A percentile compares a stretch with the other conserved stretches of the same genome.
phyloP scores from a whole-genome alignment of 1,140 invertebrate genomes.

The Asobara japonica region DNA sequence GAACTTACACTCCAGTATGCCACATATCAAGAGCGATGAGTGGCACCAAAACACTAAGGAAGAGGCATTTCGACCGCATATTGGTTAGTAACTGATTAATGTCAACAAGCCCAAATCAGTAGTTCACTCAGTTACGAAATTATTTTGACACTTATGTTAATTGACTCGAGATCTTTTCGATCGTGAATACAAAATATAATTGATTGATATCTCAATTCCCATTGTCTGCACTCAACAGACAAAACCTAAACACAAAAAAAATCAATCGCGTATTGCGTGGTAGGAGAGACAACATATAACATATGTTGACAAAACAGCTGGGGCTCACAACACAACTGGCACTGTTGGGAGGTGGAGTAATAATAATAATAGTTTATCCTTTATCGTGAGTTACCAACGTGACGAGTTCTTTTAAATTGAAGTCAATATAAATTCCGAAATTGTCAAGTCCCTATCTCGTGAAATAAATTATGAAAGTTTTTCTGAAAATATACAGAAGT shows the following conservation, averaged over 20 bases:
- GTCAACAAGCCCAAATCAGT: not conserved
- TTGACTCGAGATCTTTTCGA: not conserved
- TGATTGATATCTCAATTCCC: conserved; percentile 11
- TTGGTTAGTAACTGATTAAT: conserved; percentile 53
- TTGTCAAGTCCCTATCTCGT: too few relatives aligned
- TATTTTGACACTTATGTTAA: conserved; percentile 2
- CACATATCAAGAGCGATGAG: conserved; percentile 58
- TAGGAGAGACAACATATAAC: conserved; percentile 21
- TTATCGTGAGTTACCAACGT: too few relatives aligned
- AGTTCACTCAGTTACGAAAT: not conserved
- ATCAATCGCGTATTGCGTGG: conserved; percentile 29
- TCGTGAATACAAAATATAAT: too few relatives aligned
- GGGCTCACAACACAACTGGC: too few relatives aligned
- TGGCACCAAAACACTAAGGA: conserved; percentile 54
- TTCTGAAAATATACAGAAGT: too few relatives aligned
- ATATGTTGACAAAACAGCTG: not conserved
- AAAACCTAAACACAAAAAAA: conserved; percentile 23
- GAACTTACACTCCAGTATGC: conserved; percentile 63
- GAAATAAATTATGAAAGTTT: too few relatives aligned
- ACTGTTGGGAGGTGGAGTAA: too few relatives aligned
- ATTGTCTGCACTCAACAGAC: conserved; percentile 25
- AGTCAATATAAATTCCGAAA: too few relatives aligned
- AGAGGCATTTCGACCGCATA: conserved; percentile 52
- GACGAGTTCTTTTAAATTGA: too few relatives aligned
- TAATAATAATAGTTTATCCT: too few relatives aligned